These are phyloP conservation scores for Cataglyphis hispanica DNA, from an alignment of 1,140 invertebrate genomes.

Conservation along the genomic window DNA sequence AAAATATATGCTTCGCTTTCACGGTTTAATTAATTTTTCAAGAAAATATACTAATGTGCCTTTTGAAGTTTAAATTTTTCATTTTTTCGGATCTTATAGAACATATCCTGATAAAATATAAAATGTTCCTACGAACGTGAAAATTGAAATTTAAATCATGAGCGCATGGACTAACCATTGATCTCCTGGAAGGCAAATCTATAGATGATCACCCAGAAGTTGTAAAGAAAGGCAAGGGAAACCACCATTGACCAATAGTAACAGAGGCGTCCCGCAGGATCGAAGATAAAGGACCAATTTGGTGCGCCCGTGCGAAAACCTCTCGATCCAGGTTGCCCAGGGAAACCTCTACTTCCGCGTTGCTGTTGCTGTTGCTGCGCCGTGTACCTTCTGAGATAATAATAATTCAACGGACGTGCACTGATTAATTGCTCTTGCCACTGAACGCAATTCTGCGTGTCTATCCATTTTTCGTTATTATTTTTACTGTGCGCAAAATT, in stretches of 20 bases:
- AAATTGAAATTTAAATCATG: constrained; percentile 16
- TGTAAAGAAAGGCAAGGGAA: constrained; percentile 98
- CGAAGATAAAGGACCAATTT: constrained; percentile 97
- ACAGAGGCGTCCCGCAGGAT: constrained; percentile 95
- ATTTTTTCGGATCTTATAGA: neutral
- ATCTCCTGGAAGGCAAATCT: constrained; percentile 98
- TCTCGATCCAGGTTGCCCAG: constrained; percentile 81
- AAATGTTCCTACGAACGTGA: neutral
- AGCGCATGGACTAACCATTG: constrained; percentile 89
- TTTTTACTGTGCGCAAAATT: neutral
- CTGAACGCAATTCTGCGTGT: neutral
- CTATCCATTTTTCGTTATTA: constrained; percentile 13
- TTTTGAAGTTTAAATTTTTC: neutral
- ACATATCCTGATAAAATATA: neutral
- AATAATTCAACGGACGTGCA: constrained; percentile 12
- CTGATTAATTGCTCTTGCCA: constrained; percentile 21
- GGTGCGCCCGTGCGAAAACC: constrained; percentile 87
- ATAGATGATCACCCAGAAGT: constrained; percentile 99
- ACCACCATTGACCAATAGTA: constrained; percentile 99
- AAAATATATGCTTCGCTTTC: neutral
- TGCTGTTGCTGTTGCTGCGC: constrained; percentile 85
- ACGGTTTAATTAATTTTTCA: constrained; percentile 14
- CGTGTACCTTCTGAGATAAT: constrained; percentile 81
- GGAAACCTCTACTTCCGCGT: constrained; percentile 84
- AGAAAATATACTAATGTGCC: neutral